Percentiles rank a stretch among this genome's conserved stretches.
phyloP scores from a whole-genome alignment of 2,888 invertebrate genomes.

The Eupeodes latifasciatus region DNA sequence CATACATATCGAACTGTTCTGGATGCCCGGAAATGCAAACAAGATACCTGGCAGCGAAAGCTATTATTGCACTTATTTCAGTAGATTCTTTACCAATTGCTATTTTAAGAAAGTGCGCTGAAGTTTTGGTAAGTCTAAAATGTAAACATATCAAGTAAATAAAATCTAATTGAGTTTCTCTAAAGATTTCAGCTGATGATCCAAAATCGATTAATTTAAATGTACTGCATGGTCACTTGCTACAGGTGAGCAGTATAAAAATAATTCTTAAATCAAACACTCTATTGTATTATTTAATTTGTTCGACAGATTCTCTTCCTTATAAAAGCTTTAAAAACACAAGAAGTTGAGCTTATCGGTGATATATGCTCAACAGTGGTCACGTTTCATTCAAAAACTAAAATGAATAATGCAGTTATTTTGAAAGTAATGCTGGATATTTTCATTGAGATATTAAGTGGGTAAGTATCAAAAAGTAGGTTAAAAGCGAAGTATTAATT shows the following conservation, averaged over 20 bases:
- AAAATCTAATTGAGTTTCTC: neutral
- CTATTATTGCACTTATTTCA: conserved; percentile 87
- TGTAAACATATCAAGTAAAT: neutral
- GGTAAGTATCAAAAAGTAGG: conserved; percentile 64
- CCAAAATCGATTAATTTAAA: conserved; percentile 76
- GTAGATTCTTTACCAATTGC: conserved; percentile 81
- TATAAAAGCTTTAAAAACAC: conserved; percentile 75
- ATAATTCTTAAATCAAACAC: neutral
- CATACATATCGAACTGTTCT: conserved; percentile 87
- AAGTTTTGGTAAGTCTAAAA: conserved; percentile 76
- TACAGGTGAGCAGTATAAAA: conserved; percentile 78
- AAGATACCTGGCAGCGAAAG: conserved; percentile 89
- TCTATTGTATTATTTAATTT: neutral
- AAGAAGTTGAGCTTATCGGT: conserved; percentile 76
- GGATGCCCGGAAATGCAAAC: conserved; percentile 88
- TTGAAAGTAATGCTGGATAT: conserved; percentile 79
- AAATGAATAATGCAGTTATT: conserved; percentile 78
- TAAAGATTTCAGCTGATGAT: conserved; percentile 76
- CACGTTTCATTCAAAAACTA: conserved; percentile 76
- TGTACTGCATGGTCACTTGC: conserved; percentile 79
- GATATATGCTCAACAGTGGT: conserved; percentile 78
- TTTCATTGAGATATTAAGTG: conserved; percentile 78
- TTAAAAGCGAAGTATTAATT: neutral
- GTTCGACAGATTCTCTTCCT: conserved; percentile 76
- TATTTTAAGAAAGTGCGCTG: conserved; percentile 77